A percentile compares a stretch with the other conserved stretches of the same genome.
These are phyloP conservation scores for Phaethornis superciliosus DNA, from an alignment of 2,113 vertebrate genomes.

Conservation along the genomic window DNA sequence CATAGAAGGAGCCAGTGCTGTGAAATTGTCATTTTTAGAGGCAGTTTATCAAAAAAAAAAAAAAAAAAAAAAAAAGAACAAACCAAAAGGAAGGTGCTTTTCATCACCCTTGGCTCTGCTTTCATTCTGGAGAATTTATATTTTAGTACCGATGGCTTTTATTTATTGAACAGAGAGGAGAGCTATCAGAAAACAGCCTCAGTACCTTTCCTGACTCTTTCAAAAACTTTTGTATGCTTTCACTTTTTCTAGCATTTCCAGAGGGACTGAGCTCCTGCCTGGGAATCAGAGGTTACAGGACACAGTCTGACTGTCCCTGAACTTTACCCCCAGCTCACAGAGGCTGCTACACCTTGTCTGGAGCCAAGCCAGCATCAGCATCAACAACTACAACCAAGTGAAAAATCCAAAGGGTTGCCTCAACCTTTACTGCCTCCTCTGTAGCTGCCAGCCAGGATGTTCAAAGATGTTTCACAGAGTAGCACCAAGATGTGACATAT, in stretches of 20 bases:
- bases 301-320: not conserved
- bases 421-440: not conserved
- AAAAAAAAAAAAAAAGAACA: not conserved
- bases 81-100: not conserved
- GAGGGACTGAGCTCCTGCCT: not conserved
- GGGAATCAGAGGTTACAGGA: not conserved
- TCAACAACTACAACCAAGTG: not conserved
- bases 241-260: not conserved
- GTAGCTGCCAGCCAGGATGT: not conserved
- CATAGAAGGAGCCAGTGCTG: not conserved
- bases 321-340: not conserved
- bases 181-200: not conserved
- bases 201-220: not conserved
- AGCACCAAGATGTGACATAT: fast-evolving
- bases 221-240: not conserved
- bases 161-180: not conserved
- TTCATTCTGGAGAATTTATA: not conserved
- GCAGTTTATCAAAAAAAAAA: not conserved
- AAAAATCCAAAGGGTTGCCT: not conserved
- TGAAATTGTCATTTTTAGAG: not conserved
- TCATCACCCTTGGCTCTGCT: fast-evolving
- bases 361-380: not conserved
- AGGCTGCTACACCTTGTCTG: not conserved
- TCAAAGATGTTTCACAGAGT: not conserved
- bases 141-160: not conserved